A percentile compares a stretch with the other conserved stretches of the same genome.
phyloP scores from a whole-genome alignment of 2,888 invertebrate genomes.

The Polydrusus tereticollis region DNA sequence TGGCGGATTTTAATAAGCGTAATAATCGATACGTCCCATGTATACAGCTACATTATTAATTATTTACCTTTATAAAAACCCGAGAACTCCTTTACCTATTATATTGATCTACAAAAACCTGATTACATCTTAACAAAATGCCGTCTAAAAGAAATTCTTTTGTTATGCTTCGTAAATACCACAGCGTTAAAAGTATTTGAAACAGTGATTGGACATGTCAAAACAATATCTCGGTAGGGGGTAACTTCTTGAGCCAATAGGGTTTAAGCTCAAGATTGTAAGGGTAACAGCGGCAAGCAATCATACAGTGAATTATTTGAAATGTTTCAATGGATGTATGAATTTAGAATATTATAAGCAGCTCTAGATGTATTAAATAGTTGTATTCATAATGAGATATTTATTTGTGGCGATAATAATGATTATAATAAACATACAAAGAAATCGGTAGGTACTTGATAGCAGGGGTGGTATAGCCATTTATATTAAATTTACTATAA shows the following conservation, averaged over 20 bases:
- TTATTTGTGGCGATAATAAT: too few species aligned
- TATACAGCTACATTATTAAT: too few species aligned
- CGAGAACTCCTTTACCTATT: too few species aligned
- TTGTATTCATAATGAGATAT: too few species aligned
- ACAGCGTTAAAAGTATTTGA: slow-evolving; percentile 14
- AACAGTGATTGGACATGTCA: slow-evolving; percentile 39
- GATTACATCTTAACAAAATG: slow-evolving; percentile 31
- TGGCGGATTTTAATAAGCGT: too few species aligned
- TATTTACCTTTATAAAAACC: too few species aligned
- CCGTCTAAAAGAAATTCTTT: slow-evolving; percentile 19
- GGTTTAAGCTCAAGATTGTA: slow-evolving; percentile 1
- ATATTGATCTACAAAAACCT: slow-evolving; percentile 1
- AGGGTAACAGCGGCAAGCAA: slow-evolving; percentile 19
- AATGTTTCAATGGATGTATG: not conserved
- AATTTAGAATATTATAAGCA: not conserved
- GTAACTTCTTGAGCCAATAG: slow-evolving; percentile 38
- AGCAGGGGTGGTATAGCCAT: too few species aligned
- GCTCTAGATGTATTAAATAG: not conserved
- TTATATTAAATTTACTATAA: too few species aligned
- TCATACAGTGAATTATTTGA: not conserved
- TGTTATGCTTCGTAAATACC: slow-evolving; percentile 18
- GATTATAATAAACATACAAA: too few species aligned
- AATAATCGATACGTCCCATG: too few species aligned
- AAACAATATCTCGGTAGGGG: slow-evolving; percentile 39
- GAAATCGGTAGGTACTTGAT: too few species aligned